Conservation (phyloP, 2,113 vertebrate species). For the Hyperoodon ampullatus region DNA sequence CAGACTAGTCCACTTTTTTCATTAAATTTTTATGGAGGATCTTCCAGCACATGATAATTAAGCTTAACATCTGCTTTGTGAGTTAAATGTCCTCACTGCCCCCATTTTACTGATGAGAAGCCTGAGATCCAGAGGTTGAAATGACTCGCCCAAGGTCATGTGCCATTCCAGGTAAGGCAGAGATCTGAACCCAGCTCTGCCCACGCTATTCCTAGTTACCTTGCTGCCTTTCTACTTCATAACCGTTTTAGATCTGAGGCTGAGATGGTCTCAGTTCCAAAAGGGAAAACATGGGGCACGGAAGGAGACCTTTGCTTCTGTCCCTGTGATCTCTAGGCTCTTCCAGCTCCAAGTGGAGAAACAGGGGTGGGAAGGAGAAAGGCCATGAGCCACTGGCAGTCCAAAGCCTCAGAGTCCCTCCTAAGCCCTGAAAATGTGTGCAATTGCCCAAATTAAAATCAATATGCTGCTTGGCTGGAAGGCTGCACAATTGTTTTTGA, state of each 20-base stretch:
- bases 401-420: not conserved
- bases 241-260: not conserved
- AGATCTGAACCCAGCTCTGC: not conserved
- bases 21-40: conserved; percentile 1
- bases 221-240: not conserved
- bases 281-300: not conserved
- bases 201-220: not conserved
- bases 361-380: not conserved
- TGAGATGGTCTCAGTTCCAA: not conserved
- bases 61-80: not conserved
- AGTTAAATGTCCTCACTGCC: not conserved
- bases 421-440: not conserved
- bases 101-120: not conserved
- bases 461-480: conserved; percentile 78
- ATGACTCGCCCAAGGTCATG: not conserved
- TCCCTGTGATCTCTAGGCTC: not conserved
- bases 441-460: conserved; percentile 76
- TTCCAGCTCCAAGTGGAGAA: not conserved
- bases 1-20: not conserved
- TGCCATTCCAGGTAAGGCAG: not conserved
- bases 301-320: not conserved
- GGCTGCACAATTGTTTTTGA: conserved; percentile 69
- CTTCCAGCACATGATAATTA: not conserved
- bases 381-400: not conserved
- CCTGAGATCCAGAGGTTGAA: not conserved